These are phyloP conservation scores for Gorsachius goisagi DNA, from an alignment of 2,113 vertebrate genomes.

Conservation along the genomic window DNA sequence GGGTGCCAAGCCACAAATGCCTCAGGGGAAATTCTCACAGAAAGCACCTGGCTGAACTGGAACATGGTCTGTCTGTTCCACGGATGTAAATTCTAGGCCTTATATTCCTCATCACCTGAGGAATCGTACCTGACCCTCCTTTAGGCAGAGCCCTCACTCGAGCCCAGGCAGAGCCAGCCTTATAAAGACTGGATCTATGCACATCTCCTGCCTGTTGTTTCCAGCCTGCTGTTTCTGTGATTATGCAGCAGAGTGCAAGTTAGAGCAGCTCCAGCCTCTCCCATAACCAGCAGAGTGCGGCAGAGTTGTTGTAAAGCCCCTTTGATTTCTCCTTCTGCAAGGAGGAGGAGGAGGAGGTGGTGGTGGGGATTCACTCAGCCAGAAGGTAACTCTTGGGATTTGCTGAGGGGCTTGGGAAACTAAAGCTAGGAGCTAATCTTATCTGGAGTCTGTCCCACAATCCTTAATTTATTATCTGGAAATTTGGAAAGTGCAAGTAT, in stretches of 20 bases:
- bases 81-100: neutral
- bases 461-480: conserved; percentile 20
- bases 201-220: neutral
- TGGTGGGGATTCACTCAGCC: neutral
- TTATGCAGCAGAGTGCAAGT: neutral
- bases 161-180: neutral
- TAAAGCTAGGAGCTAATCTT: neutral
- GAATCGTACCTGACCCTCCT: neutral
- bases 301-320: neutral
- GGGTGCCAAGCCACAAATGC: neutral
- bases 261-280: neutral
- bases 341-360: neutral
- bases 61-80: neutral
- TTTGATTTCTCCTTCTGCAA: neutral
- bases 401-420: neutral
- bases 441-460: neutral
- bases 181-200: neutral
- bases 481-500: conserved; percentile 7
- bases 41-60: conserved; percentile 11
- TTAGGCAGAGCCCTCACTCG: neutral
- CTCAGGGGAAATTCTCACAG: neutral
- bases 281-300: neutral
- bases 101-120: neutral
- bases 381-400: neutral
- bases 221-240: neutral